These are phyloP conservation scores for Pterocles gutturalis DNA, from an alignment of 2,113 vertebrate species.

Conservation along the genomic window DNA sequence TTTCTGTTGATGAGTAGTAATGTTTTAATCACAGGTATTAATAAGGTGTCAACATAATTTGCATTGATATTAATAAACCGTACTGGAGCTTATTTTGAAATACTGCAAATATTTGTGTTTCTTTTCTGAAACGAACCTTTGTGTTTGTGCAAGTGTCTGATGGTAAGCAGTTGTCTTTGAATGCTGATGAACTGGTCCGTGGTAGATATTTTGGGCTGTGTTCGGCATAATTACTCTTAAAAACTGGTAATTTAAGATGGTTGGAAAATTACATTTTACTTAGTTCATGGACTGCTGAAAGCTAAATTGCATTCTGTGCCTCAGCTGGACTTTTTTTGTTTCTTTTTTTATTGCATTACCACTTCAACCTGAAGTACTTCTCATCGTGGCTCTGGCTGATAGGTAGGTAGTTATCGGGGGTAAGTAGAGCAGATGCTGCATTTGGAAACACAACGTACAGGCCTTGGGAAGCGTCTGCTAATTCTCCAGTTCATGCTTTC, in stretches of 20 bases:
- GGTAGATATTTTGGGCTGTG: neutral
- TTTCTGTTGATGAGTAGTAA: neutral
- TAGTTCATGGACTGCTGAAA: neutral
- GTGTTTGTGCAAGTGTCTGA: neutral
- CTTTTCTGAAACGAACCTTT: neutral
- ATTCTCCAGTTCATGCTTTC: neutral
- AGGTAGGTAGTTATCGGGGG: neutral
- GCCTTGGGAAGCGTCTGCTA: neutral
- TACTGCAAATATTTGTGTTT: neutral
- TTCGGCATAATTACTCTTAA: neutral
- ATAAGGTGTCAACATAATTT: neutral
- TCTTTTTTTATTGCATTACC: neutral
- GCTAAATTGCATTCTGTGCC: neutral
- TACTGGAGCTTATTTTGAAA: neutral
- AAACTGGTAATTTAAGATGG: neutral
- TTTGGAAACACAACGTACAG: neutral
- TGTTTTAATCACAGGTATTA: neutral
- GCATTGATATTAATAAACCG: neutral
- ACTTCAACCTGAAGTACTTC: neutral
- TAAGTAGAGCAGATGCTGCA: neutral
- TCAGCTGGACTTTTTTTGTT: neutral
- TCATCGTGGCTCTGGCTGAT: neutral
- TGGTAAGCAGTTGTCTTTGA: neutral
- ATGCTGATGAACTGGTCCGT: neutral
- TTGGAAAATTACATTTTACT: neutral